Percentiles rank a stretch among this genome's conserved stretches.
Conservation (phyloP, 2,888 invertebrate genomes). For the Melinaea menophilus region DNA sequence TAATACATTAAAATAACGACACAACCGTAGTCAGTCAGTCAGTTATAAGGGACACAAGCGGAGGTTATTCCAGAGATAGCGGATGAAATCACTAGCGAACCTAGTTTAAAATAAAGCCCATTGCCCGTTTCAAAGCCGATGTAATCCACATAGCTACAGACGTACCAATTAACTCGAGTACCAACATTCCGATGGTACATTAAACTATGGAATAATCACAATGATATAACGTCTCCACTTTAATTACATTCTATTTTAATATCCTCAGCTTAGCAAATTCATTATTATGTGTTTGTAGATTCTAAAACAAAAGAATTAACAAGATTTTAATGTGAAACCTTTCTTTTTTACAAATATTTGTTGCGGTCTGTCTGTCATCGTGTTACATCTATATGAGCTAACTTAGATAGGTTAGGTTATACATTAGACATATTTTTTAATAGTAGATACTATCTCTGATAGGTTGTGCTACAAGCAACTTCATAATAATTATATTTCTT, state of each 20-base stretch:
- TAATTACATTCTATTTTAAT: slow-evolving; percentile 1
- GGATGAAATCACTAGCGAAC: slow-evolving; percentile 8
- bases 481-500: too few relatives aligned
- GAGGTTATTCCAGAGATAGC: slow-evolving; percentile 14
- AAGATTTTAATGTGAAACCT: too few relatives aligned
- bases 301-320: too few relatives aligned
- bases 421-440: too few relatives aligned
- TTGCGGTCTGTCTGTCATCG: too few relatives aligned
- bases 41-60: slow-evolving; percentile 6
- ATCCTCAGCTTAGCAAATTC: too few relatives aligned
- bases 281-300: too few relatives aligned
- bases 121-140: slow-evolving; percentile 18
- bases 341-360: too few relatives aligned
- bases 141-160: slow-evolving; percentile 23
- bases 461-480: too few relatives aligned
- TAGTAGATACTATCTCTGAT: too few relatives aligned
- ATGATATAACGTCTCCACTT: slow-evolving; percentile 2
- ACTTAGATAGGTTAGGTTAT: too few relatives aligned
- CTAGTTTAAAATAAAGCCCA: slow-evolving; percentile 22
- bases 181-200: slow-evolving; percentile 5
- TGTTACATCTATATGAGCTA: too few relatives aligned
- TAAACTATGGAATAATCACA: slow-evolving; percentile 6
- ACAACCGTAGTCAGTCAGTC: slow-evolving; percentile 1
- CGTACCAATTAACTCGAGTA: slow-evolving; percentile 25
- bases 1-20: not conserved